Evolutionary conservation across 2,888 invertebrate species (phyloP), one percentile per base, ranked within the genome.

Genomic region (Unio pictorum): DNA sequence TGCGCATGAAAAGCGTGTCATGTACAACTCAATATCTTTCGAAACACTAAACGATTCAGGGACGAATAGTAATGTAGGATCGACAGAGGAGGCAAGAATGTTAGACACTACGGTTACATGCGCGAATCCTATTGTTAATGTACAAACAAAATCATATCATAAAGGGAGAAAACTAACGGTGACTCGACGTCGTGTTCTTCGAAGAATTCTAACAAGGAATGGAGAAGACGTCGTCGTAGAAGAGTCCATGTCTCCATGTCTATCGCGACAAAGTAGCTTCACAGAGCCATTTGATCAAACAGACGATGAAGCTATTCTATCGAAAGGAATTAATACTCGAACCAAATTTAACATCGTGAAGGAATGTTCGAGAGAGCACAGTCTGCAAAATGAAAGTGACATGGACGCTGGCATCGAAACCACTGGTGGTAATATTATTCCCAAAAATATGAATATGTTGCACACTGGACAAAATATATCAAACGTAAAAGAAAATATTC

Each of bases 211-310:
- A 7, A 83, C 85, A 6, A 71, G 77, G 55, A 84, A 81, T 65
- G 86, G 86, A 4, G 81, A 84, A 60, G 87, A 87, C 65, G 83
- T 86, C 54, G 80, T 83, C 4, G 79, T 84, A 8, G 77, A 80
- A 34, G 83, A 82, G 59, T 78, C 81, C 4, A 77, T 82, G 4
- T 82, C 84, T 1, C 84, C 84, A 4, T 71, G 79, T 4, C 58
- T 81, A 7, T 81, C 81, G 6, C 70, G 83, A 18, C 83, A 83
- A 56, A 84, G 83, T 60, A 84, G 83, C 67, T 65, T 78, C 23
- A 81, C 78, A 0, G 82, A 83, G 55, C 71, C 75, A 45, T 83
- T 82, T 0, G 82, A 75, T 54, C 17, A 67, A n/a, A 74, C 78
- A 15, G 78, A 79, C 26, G 78, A 77, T 11, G 79, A 81, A 23